Conservation (phyloP, 1,140 invertebrate species). For the Drosophila quadrilineata region DNA sequence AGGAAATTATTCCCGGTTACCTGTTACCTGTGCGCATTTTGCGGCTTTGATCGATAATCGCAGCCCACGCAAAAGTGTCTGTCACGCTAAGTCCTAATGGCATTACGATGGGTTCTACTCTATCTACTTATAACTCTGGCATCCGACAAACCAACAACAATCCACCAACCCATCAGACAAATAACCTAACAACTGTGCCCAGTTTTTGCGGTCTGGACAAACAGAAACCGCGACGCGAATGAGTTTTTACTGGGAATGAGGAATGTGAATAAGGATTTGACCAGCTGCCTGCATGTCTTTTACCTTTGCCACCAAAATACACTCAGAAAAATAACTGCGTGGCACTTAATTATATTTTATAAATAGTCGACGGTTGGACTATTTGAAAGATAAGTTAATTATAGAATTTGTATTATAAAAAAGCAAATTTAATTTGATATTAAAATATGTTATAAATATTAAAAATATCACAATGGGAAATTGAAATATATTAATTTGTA, state of each 20-base stretch:
- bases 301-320: background rate
- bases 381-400: too few species aligned
- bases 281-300: slow-evolving; percentile 53
- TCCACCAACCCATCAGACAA: background rate
- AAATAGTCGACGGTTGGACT: too few species aligned
- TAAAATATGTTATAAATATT: too few species aligned
- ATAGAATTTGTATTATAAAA: too few species aligned
- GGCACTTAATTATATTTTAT: too few species aligned
- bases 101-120: slow-evolving; percentile 51
- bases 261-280: slow-evolving; percentile 24
- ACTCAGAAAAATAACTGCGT: slow-evolving; percentile 9
- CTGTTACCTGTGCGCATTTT: slow-evolving; percentile 60
- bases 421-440: too few species aligned
- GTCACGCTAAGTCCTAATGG: slow-evolving; percentile 69
- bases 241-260: slow-evolving; percentile 20
- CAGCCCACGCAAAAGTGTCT: slow-evolving; percentile 69
- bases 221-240: slow-evolving; percentile 39
- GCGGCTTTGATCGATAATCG: slow-evolving; percentile 79
- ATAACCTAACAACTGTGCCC: slow-evolving; percentile 19
- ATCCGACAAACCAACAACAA: background rate
- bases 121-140: slow-evolving; percentile 19
- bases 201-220: slow-evolving; percentile 57
- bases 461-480: too few species aligned
- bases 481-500: too few species aligned
- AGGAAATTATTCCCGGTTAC: background rate